phyloP scores from a whole-genome alignment of 2,888 invertebrate genomes.

The Cryptophagus acutangulus region DNA sequence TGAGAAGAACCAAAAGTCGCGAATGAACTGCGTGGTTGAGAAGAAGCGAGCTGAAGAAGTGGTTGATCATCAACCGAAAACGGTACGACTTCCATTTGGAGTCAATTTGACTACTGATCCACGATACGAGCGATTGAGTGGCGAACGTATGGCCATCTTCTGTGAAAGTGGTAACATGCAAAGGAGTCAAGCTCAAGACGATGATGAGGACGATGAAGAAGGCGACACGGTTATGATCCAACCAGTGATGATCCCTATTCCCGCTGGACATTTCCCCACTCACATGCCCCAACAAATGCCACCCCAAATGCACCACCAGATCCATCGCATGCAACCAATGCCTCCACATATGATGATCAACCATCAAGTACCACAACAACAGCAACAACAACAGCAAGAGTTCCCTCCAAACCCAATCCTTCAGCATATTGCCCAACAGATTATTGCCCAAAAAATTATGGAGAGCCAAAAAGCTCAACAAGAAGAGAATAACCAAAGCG shows the following conservation, averaged over 20 bases:
- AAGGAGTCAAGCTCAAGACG: conserved; percentile 39
- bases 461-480: conserved; percentile 41
- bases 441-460: conserved; percentile 45
- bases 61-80: conserved; percentile 68
- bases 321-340: conserved; percentile 54
- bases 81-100: conserved; percentile 60
- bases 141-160: conserved; percentile 82
- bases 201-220: conserved; percentile 38
- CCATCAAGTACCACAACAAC: conserved; percentile 31
- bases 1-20: conserved; percentile 68
- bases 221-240: conserved; percentile 48
- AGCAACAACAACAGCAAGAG: conserved; percentile 30
- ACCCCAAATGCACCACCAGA: conserved; percentile 39
- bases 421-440: conserved; percentile 48
- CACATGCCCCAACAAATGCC: conserved; percentile 44
- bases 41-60: conserved; percentile 79
- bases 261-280: conserved; percentile 36
- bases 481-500: conserved; percentile 34
- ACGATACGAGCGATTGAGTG: conserved; percentile 66
- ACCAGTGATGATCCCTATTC: conserved; percentile 45
- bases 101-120: conserved; percentile 67
- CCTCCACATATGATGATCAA: conserved; percentile 46
- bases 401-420: conserved; percentile 46
- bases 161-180: conserved; percentile 78
- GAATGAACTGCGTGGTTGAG: conserved; percentile 88